Base-by-base conservation (phyloP, 2,888 invertebrate genomes). In the Nomada hirtipes region DNA sequence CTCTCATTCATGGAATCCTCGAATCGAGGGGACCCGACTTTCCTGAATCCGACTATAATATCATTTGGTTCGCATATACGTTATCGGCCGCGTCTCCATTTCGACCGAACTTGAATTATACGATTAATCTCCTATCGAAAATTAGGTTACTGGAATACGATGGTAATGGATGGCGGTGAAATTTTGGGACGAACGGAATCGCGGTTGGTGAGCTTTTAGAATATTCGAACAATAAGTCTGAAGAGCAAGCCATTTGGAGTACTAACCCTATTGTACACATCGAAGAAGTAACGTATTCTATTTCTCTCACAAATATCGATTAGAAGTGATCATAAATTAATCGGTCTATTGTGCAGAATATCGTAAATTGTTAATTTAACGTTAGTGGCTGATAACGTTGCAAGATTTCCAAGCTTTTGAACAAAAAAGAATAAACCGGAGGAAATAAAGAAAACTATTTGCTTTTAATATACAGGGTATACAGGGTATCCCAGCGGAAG, bases 111-210 rank as follows among this genome's bases (percentile, higher is more conserved):
- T 65, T 85, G 85, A 89, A 88, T 89, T 83, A 90, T 86, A 82
- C 86, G 87, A 88, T 88, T 89, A 90, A 89, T 89, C 89, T 90
- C 81, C 86, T 71, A 75, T 42, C 75, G 74, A 83, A 86, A 89
- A 89, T 89, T 90, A 85, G 90, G 89, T 89, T 88, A 90, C 75
- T 82, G 72, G 80, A 83, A 78, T 83, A 68, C 80, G 86, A 82
- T 84, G 68, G 73, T 75, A 77, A 79, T 76, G 73, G 68, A 87
- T 79, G 64, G 63, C 23, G 63, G 47, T 23, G 69, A 60, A 70
- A 65, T 74, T 81, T 64, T 52, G 26, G 47, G 71, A 72, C 71
- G 79, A 80, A 79, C 71, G 42, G 72, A 11, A 47, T 52, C 11
- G 26, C 4, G 44, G 42, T 20, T 26, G 9, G n/a, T 55, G 59